Evolutionary conservation across 2,888 invertebrate species (phyloP).

Genomic region (Trachelus tabidus): DNA sequence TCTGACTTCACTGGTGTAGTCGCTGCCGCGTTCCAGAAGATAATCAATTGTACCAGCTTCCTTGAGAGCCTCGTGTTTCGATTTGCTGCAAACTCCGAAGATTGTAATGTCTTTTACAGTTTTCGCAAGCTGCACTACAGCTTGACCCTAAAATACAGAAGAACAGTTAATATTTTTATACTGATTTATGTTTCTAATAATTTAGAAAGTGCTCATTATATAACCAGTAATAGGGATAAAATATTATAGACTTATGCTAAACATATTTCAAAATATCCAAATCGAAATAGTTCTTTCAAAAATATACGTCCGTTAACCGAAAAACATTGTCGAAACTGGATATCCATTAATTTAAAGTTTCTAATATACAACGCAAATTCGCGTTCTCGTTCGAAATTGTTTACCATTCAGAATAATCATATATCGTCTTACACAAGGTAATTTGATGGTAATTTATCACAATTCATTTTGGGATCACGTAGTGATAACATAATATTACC

Average conservation of each 20-base stretch:
- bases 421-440: too few species aligned
- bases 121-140: constrained; percentile 83
- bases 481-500: too few species aligned
- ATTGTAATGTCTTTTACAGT: constrained; percentile 84
- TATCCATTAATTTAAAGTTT: too few species aligned
- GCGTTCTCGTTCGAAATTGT: too few species aligned
- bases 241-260: neutral
- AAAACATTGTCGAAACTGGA: too few species aligned
- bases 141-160: constrained; percentile 77
- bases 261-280: neutral
- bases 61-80: constrained; percentile 86
- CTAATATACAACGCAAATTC: too few species aligned
- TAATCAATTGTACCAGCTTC: constrained; percentile 78
- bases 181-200: neutral
- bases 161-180: neutral
- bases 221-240: neutral
- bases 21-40: constrained; percentile 82
- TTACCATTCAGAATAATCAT: too few species aligned
- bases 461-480: too few species aligned
- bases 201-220: neutral
- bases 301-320: neutral
- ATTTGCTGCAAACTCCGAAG: constrained; percentile 86
- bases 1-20: constrained; percentile 86
- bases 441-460: too few species aligned
- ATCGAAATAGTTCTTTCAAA: neutral